Conservation (phyloP, 1,140 invertebrate genomes). For the Phenacoccus solenopsis region DNA sequence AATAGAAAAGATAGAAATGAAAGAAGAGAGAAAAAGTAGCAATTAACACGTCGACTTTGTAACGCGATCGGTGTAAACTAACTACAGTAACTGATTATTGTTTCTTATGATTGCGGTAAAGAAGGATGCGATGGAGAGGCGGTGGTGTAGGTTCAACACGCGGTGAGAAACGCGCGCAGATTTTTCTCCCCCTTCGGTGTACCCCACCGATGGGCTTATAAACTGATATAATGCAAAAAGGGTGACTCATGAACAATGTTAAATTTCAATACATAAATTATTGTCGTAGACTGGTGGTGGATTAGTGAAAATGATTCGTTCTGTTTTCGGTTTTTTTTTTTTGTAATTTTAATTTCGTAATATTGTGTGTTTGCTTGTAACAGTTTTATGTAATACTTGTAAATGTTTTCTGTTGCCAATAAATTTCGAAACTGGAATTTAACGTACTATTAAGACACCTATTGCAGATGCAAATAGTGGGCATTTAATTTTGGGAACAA, state of each 20-base stretch:
- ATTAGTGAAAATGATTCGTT: not conserved
- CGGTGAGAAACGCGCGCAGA: not conserved
- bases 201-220: not conserved
- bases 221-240: conserved; percentile 2
- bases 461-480: too few relatives aligned
- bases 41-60: not conserved
- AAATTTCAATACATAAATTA: not conserved
- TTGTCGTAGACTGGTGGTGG: not conserved
- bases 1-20: not conserved
- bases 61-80: not conserved
- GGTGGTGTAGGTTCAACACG: not conserved
- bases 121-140: not conserved
- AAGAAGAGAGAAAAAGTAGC: not conserved
- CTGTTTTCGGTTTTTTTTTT: not conserved
- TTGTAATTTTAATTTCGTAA: not conserved
- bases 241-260: conserved; percentile 1
- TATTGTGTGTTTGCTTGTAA: too few relatives aligned
- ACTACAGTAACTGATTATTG: not conserved
- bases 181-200: not conserved
- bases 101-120: not conserved
- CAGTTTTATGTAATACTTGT: too few relatives aligned
- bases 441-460: too few relatives aligned
- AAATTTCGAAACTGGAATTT: too few relatives aligned
- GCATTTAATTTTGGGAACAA: too few relatives aligned
- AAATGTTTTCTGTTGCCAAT: too few relatives aligned